Evolutionary conservation across 2,888 invertebrate genomes (phyloP), one percentile per base, ranked within the genome.

Genomic region (Ephialtes manifestator): DNA sequence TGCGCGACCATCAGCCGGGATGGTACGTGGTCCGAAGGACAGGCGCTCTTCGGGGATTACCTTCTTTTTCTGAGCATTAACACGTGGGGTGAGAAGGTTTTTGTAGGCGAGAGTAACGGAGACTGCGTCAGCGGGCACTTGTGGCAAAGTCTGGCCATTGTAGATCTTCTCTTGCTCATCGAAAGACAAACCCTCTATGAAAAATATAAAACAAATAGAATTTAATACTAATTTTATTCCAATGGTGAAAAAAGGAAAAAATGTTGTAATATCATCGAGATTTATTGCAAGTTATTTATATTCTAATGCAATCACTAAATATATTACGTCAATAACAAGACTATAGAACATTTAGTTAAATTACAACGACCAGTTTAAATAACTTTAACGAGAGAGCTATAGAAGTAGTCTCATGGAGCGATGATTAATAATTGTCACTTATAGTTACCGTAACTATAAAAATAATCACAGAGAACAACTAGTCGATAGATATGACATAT

Each of bases 21-120:
- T 60, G 18, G 94, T 94, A 11, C 94, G 92, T 83, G 95, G 95
- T 1, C 96, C 96, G 86, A 95, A 96, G 4, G 94, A 92, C 8
- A 96, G 89, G 85, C 94, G 94, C 10, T 95, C 95, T 89, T 96
- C 96, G 0, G 94, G 94, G 7, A 94, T 92, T 24, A 92, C 91
- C 58, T 94, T 93, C 74, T 89, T 91, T 70, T 35, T 46, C n/a
- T 28, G 46, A 94, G 18, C 93, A 93, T 94, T 92, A 3, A 83
- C 86, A 31, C 87, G 86, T 7, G 87, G 95, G 20, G 95, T 87
- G 15, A 88, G 79, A 28, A 89, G 82, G 18, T 91, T 89, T 46
- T 88, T 88, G 58, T 90, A 90, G 2, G 91, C 91, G 2, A 91
- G 79, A n/a, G 90, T 85, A 28, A 91, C 84, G 13, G 92, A 92